Conservation (phyloP, 1,140 invertebrate species). For the Aphaenogaster rudis region DNA sequence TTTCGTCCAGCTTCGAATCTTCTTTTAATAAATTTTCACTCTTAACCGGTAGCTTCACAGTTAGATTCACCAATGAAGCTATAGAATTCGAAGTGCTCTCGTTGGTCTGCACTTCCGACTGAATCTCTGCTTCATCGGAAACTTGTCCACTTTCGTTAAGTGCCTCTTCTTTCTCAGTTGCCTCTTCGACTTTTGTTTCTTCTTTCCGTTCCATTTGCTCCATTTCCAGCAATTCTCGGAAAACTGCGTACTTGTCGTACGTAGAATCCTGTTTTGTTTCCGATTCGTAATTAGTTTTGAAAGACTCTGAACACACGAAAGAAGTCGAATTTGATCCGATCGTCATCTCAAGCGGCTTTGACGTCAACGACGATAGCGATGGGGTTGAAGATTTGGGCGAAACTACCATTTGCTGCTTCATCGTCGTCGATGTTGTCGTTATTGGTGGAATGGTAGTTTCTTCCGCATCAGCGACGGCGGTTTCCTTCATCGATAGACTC, state of each 20-base stretch:
- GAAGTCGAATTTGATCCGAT: constrained; percentile 10
- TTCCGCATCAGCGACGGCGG: constrained; percentile 3
- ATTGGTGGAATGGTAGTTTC: constrained; percentile 17
- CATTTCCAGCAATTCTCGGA: constrained; percentile 93
- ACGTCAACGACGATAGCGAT: background rate
- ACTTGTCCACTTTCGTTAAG: constrained; percentile 78
- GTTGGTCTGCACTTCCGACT: background rate
- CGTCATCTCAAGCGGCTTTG: constrained; percentile 14
- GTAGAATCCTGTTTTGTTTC: constrained; percentile 81
- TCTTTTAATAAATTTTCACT: constrained; percentile 71
- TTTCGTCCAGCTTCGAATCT: constrained; percentile 32
- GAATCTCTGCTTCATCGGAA: constrained; percentile 43
- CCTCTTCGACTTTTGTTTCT: constrained; percentile 72
- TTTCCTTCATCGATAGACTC: constrained; percentile 79
- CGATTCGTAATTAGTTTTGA: constrained; percentile 88
- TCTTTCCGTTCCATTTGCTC: constrained; percentile 88
- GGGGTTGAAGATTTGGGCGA: background rate
- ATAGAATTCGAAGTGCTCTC: constrained; percentile 67
- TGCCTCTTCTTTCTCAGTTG: constrained; percentile 74
- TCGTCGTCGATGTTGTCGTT: constrained; percentile 58
- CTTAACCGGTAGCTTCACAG: constrained; percentile 79
- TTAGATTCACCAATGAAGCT: constrained; percentile 78
- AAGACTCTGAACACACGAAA: constrained; percentile 69
- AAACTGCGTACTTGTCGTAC: constrained; percentile 94
- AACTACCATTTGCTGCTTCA: constrained; percentile 79